phyloP scores from a whole-genome alignment of 1,140 invertebrate genomes.

The Heliconius hermathena region DNA sequence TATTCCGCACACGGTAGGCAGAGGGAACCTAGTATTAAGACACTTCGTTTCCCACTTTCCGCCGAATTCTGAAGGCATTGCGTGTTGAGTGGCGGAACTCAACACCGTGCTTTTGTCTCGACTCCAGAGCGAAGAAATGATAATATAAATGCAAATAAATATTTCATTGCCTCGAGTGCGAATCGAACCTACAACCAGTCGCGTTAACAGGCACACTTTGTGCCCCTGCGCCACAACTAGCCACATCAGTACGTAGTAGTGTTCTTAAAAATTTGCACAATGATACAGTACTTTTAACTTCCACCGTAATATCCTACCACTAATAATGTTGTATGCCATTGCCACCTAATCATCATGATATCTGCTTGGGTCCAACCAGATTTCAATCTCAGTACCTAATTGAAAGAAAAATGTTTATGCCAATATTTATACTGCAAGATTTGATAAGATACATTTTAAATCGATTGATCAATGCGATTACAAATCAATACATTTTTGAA shows the following conservation, averaged over 20 bases:
- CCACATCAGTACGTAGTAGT: neutral
- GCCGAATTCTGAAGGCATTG: too few relatives aligned
- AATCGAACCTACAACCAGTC: too few relatives aligned
- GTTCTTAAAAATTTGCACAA: neutral
- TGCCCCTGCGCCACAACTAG: too few relatives aligned
- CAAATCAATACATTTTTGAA: neutral
- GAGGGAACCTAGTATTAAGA: too few relatives aligned
- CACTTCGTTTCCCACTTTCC: too few relatives aligned
- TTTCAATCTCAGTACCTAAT: neutral
- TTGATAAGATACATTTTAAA: neutral
- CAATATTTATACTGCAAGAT: neutral
- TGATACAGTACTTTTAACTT: neutral
- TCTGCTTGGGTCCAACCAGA: neutral
- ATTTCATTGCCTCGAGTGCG: too few relatives aligned
- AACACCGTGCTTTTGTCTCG: too few relatives aligned
- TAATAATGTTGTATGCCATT: neutral
- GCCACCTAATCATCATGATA: neutral
- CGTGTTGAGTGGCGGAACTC: too few relatives aligned
- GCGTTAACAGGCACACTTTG: too few relatives aligned
- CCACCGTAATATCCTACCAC: neutral
- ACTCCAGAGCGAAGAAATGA: too few relatives aligned
- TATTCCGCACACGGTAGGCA: too few relatives aligned
- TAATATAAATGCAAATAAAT: too few relatives aligned
- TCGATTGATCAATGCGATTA: neutral
- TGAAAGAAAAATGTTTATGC: neutral